Conservation (phyloP, 2,888 invertebrate species). For the Romanomermis culicivorax region DNA sequence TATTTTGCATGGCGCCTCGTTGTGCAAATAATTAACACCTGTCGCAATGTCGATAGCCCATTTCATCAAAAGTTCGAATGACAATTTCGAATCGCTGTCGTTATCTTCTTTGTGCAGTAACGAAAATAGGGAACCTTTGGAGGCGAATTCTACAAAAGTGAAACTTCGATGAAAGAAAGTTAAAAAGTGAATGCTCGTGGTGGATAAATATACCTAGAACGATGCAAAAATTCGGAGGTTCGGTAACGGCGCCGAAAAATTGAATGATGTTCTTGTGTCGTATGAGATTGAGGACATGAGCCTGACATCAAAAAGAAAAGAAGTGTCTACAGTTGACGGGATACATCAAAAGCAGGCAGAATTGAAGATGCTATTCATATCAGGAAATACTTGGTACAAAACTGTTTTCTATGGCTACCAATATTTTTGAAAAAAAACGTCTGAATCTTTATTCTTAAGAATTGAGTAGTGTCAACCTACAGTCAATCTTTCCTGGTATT, state of each 20-base stretch:
- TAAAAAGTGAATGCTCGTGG: no score
- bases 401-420: neutral
- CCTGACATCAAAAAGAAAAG: slow-evolving; percentile 22
- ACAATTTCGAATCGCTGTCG: slow-evolving; percentile 17
- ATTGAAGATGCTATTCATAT: no score
- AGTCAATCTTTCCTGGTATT: no score
- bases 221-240: slow-evolving; percentile 31
- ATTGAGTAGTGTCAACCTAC: no score
- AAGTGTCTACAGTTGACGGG: neutral
- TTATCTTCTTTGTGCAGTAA: slow-evolving; percentile 19
- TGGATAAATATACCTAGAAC: slow-evolving; percentile 28
- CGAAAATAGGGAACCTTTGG: slow-evolving; percentile 28
- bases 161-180: no score
- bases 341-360: no score
- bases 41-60: slow-evolving; percentile 25
- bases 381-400: slow-evolving; percentile 7
- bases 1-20: slow-evolving; percentile 31
- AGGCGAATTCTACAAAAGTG: slow-evolving; percentile 26
- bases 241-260: slow-evolving; percentile 32
- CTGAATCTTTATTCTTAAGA: no score
- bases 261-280: slow-evolving; percentile 32
- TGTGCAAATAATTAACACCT: slow-evolving; percentile 33
- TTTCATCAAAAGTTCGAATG: slow-evolving; percentile 25
- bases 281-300: slow-evolving; percentile 30
- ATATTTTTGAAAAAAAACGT: neutral